phyloP scores from a whole-genome alignment of 37 sponge, comb jelly and placozoan species.

The Geodia barretti region DNA sequence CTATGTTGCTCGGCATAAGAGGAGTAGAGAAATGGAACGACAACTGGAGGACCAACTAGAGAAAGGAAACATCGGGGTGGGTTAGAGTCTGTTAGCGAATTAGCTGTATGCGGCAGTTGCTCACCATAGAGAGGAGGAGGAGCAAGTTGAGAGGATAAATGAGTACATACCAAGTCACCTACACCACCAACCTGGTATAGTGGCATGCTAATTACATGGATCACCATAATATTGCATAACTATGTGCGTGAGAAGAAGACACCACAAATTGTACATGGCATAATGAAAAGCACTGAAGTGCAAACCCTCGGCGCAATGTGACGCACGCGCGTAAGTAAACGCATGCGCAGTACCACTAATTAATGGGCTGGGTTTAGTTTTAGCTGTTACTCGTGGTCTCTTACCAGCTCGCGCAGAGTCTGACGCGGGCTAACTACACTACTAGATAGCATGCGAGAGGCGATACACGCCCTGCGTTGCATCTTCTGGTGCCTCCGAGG shows the following conservation, averaged over 20 bases:
- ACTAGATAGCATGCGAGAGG: no score
- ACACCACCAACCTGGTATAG: slow-evolving; percentile 16
- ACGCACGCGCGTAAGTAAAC: no score
- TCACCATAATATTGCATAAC: no score
- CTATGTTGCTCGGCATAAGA: slow-evolving; percentile 24
- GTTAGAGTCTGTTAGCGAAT: no score
- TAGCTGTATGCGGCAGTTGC: not conserved
- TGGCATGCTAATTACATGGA: not conserved
- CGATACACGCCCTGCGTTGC: no score
- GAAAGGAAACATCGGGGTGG: not conserved
- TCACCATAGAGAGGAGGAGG: slow-evolving; percentile 10
- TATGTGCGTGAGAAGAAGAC: no score
- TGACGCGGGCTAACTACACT: no score
- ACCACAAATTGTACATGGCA: not conserved
- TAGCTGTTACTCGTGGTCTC: no score
- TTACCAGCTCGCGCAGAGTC: no score
- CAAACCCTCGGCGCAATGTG: slow-evolving; percentile 1
- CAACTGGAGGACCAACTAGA: slow-evolving; percentile 27
- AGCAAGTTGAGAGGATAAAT: not conserved
- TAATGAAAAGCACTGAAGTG: not conserved
- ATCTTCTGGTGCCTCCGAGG: no score
- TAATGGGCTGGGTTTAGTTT: no score
- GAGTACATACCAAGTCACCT: slow-evolving; percentile 9
- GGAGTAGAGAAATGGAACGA: slow-evolving; percentile 10
- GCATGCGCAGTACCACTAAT: no score